Evolutionary conservation across 2,888 invertebrate genomes (phyloP), one percentile per base, ranked within the genome.

Genomic region (Luperina testacea): DNA sequence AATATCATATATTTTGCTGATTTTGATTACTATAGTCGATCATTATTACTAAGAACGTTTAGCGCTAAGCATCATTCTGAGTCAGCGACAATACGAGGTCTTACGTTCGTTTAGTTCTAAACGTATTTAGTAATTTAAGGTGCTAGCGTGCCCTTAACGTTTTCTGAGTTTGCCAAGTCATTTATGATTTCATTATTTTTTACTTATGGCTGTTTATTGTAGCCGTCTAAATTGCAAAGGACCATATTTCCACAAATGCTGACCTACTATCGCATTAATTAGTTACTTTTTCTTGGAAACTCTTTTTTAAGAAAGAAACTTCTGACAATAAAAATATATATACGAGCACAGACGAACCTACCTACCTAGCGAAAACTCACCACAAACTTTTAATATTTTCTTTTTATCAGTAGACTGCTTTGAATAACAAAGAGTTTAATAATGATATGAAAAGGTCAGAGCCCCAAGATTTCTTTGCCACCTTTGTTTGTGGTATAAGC

Each of bases 311-410:
- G 15, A 51, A 53, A 32, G 4, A 32, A 69, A 51, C n/a, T 63
- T 63, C 0, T 32, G 15, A 24, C 20, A 72, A 32, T 45, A 57
- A 32, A 65, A 24, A 20, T 53, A 48, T 17, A 17, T 17, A 17
- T 5, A 7, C 53, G 45, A 53, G 53, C 7, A 1, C 75, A 64
- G 20, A 27, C 24, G n/a, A 42, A 9, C 13, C 27, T 27, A 51
- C 11, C 6, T 17, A 15, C 17, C n/a, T 32, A 57, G 32, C 24
- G 38, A 48, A 20, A 75, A 48, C 20, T 57, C 15, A 77, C 32
- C 32, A 15, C 32, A 51, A 65, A 59, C 15, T 75, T 77, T 48
- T 75, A 73, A 77, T 65, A 76, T 67, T 76, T 32, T 20, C 45
- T 32, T 0, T n/a, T 3, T n/a, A 32, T 20, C 4, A 53, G 20